These are phyloP conservation scores for Zosterops hypoxanthus DNA, from an alignment of 2,113 vertebrate genomes.

Conservation along the genomic window DNA sequence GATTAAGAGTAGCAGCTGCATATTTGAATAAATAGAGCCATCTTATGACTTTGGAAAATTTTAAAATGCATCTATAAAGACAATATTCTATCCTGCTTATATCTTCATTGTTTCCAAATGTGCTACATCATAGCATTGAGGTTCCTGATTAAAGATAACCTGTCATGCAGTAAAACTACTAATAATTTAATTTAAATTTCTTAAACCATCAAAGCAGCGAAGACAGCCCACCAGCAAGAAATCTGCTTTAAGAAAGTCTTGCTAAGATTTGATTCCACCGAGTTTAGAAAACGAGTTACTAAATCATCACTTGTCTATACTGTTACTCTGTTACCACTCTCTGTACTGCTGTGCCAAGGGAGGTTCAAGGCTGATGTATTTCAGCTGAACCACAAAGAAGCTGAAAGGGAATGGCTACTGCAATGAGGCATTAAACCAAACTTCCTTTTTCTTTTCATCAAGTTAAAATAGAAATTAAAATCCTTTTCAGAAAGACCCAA, in stretches of 20 bases:
- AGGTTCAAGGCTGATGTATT: not conserved
- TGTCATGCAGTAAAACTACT: not conserved
- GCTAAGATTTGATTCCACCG: not conserved
- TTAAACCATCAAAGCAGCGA: not conserved
- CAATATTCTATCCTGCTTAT: not conserved
- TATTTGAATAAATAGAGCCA: not conserved
- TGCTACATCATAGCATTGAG: accelerated
- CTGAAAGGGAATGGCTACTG: not conserved
- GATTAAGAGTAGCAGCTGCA: not conserved
- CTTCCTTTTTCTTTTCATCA: not conserved
- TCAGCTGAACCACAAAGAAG: not conserved
- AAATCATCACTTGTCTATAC: not conserved
- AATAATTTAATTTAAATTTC: not conserved
- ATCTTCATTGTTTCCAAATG: not conserved
- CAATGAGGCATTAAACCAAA: not conserved
- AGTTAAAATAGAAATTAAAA: not conserved
- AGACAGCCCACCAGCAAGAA: not conserved
- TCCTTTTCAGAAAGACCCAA: not conserved
- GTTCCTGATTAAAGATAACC: not conserved
- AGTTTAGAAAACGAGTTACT: not conserved
- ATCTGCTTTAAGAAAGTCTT: not conserved
- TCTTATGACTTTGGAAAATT: not conserved
- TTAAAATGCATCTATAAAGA: not conserved
- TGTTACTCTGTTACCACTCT: not conserved
- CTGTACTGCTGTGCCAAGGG: not conserved